Conservation (phyloP, 2,888 invertebrate species). For the Pachymerium ferrugineum region DNA sequence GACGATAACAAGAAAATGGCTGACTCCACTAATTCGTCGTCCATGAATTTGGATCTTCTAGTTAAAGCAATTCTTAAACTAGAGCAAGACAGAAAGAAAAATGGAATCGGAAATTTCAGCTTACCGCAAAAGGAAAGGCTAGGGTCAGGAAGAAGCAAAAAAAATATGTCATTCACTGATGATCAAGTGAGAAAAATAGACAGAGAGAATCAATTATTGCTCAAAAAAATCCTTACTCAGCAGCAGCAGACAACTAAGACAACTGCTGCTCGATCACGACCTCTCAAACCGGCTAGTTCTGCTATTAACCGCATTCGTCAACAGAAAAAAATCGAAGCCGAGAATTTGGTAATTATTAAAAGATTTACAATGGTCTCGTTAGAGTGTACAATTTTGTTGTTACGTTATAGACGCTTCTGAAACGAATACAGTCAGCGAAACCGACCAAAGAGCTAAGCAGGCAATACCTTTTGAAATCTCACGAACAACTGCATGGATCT, state of each 20-base stretch:
- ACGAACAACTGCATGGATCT: background rate
- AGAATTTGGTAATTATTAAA: slow-evolving; percentile 51
- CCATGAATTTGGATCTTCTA: slow-evolving; percentile 1
- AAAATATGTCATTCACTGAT: slow-evolving; percentile 50
- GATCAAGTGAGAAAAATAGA: slow-evolving; percentile 50
- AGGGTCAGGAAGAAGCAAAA: slow-evolving; percentile 27
- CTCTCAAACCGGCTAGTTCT: slow-evolving; percentile 43
- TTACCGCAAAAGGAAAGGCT: background rate
- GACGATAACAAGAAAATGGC: background rate
- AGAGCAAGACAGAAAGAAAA: slow-evolving; percentile 30
- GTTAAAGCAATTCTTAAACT: slow-evolving; percentile 33
- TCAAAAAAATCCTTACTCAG: slow-evolving; percentile 48
- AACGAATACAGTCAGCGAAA: slow-evolving; percentile 39
- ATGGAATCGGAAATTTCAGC: background rate
- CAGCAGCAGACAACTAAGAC: slow-evolving; percentile 12
- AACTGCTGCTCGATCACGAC: background rate
- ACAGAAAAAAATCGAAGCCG: slow-evolving; percentile 52
- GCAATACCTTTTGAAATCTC: slow-evolving; percentile 23
- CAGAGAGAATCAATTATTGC: slow-evolving; percentile 49
- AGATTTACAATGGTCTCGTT: no score
- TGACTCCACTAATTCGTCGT: background rate
- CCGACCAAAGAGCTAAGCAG: slow-evolving; percentile 37
- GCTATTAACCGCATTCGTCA: slow-evolving; percentile 52
- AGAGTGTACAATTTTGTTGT: no score
- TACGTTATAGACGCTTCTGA: slow-evolving; percentile 37